Evolutionary conservation across 1,140 invertebrate species (phyloP).

Genomic region (Anthonomus grandis): DNA sequence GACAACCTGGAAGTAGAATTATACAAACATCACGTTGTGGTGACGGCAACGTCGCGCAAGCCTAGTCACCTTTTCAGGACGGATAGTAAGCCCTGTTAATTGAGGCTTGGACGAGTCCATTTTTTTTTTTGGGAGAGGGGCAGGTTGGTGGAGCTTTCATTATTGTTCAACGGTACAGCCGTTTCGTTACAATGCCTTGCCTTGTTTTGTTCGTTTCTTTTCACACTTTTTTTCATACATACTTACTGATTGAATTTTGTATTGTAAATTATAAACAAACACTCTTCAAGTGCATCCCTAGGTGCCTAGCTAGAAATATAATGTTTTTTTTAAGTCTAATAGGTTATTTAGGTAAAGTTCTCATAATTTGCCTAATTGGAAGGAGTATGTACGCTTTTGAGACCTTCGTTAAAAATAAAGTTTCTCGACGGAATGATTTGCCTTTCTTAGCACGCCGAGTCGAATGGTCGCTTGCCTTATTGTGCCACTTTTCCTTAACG

Average conservation of each 20-base stretch:
- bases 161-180: slow-evolving; percentile 17
- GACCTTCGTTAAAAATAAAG: too few species aligned
- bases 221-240: slow-evolving; percentile 2
- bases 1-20: neutral
- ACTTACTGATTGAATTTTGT: too few species aligned
- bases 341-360: too few species aligned
- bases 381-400: too few species aligned
- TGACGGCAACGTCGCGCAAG: slow-evolving; percentile 25
- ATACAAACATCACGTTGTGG: slow-evolving; percentile 4
- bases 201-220: slow-evolving; percentile 16
- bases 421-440: too few species aligned
- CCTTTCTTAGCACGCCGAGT: too few species aligned
- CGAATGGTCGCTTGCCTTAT: too few species aligned
- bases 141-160: slow-evolving; percentile 26
- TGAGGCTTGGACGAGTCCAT: slow-evolving; percentile 40
- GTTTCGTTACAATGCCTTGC: slow-evolving; percentile 14
- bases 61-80: slow-evolving; percentile 39
- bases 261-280: too few species aligned
- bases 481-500: neutral
- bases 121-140: slow-evolving; percentile 32
- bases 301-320: too few species aligned
- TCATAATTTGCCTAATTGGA: too few species aligned
- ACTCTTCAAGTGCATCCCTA: too few species aligned
- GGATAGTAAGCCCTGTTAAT: slow-evolving; percentile 44
- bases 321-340: too few species aligned